A percentile compares a stretch with the other conserved stretches of the same genome.
phyloP scores from a whole-genome alignment of 2,797 vertebrate species.

The Coracias cyanogaster region DNA sequence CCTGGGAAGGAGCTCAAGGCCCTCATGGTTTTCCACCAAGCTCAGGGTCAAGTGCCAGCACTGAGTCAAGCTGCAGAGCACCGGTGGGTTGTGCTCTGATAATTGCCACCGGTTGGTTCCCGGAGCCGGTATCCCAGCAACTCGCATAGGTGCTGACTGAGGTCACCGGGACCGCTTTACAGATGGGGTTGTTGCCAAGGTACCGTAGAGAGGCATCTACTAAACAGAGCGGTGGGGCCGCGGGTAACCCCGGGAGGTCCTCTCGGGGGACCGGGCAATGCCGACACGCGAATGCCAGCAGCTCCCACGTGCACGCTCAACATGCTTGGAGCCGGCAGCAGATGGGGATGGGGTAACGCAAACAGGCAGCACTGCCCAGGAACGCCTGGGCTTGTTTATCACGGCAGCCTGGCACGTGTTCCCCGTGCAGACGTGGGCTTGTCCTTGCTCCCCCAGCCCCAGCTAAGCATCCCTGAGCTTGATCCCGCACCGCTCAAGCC shows the following conservation, averaged over 20 bases:
- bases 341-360: not conserved
- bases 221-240: constrained; percentile 37
- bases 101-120: not conserved
- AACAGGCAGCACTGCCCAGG: not conserved
- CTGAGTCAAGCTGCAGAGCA: not conserved
- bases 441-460: not conserved
- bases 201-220: constrained; percentile 57
- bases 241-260: not conserved
- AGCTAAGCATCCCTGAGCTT: accelerated
- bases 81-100: not conserved
- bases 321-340: not conserved
- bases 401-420: not conserved
- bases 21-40: not conserved
- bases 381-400: not conserved
- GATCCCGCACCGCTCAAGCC: accelerated
- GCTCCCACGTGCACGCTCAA: not conserved
- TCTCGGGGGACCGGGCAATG: not conserved
- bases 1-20: not conserved
- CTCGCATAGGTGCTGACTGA: constrained; percentile 20
- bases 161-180: constrained; percentile 44
- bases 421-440: not conserved
- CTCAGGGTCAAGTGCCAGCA: not conserved
- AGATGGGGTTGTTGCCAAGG: constrained; percentile 59
- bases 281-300: not conserved
- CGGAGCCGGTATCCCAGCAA: constrained; percentile 34